These are phyloP conservation scores for Zaprionus camerounensis DNA, from an alignment of 1,140 invertebrate species.

Conservation along the genomic window DNA sequence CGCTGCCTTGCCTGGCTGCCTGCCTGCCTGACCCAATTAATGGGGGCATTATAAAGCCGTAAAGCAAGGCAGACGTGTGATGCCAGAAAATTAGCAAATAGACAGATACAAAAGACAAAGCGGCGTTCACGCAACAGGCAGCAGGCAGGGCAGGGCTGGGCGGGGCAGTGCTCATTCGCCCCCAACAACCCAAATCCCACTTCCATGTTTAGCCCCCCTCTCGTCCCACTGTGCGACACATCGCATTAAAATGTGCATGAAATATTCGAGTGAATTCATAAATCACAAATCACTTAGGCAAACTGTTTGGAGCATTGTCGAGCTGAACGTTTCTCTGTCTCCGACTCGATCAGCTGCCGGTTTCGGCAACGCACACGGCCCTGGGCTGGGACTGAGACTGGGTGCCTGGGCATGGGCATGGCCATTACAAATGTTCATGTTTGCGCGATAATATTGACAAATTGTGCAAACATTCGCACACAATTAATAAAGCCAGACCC, in stretches of 20 bases:
- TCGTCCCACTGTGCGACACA: conserved; percentile 22
- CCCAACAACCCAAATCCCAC: background rate
- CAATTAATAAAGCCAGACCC: conserved; percentile 75
- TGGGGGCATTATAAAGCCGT: conserved; percentile 71
- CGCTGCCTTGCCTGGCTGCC: conserved; percentile 1
- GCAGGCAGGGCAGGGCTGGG: background rate
- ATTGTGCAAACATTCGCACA: conserved; percentile 84
- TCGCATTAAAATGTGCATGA: conserved; percentile 67
- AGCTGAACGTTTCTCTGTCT: conserved; percentile 8
- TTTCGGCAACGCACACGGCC: background rate
- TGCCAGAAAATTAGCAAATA: conserved; percentile 69
- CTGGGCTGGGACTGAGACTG: conserved; percentile 1
- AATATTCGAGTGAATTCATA: conserved; percentile 70
- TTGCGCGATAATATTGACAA: conserved; percentile 81
- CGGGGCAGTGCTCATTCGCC: background rate
- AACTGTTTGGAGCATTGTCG: conserved; percentile 40
- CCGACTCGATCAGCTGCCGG: conserved; percentile 11
- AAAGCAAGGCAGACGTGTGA: conserved; percentile 58
- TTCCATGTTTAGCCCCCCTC: background rate
- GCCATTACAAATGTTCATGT: conserved; percentile 68
- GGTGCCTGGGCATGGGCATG: conserved; percentile 20
- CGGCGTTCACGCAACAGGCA: conserved; percentile 5
- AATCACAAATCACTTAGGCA: conserved; percentile 80
- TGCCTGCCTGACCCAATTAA: conserved; percentile 68
- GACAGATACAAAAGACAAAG: conserved; percentile 30